These are phyloP conservation scores for Nymphalis io DNA, from an alignment of 1,140 invertebrate species.

Conservation along the genomic window DNA sequence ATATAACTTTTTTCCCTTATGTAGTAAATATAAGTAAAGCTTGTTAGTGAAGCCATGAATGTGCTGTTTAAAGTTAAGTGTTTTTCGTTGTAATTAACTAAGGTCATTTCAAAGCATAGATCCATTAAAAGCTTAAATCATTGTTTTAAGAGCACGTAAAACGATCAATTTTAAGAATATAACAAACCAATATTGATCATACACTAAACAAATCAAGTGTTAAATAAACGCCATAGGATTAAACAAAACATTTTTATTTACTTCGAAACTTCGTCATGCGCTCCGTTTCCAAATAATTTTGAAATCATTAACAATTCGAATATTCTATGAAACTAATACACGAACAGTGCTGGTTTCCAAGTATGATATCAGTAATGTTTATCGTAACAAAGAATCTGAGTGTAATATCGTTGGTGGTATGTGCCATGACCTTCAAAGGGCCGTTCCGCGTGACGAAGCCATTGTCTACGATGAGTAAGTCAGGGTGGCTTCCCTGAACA, in stretches of 20 bases:
- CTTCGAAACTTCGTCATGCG: not conserved
- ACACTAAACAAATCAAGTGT: conserved; percentile 3
- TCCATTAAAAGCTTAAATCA: not conserved
- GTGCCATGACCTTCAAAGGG: conserved; percentile 49
- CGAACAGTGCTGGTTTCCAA: conserved; percentile 1
- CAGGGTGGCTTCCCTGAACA: conserved; percentile 60
- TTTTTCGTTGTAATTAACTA: not conserved
- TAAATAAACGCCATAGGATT: not conserved
- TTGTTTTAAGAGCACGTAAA: not conserved
- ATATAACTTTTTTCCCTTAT: too few relatives aligned
- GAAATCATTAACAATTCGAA: conserved; percentile 9
- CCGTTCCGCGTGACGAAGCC: conserved; percentile 61
- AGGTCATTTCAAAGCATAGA: not conserved
- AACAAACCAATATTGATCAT: conserved; percentile 5
- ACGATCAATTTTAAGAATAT: conserved; percentile 3
- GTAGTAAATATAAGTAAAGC: not conserved
- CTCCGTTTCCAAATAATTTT: conserved; percentile 8
- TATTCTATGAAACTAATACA: conserved; percentile 21
- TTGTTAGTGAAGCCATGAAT: not conserved
- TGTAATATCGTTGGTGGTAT: conserved; percentile 36
- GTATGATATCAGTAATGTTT: conserved; percentile 9
- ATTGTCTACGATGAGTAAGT: conserved; percentile 73
- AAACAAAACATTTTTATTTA: conserved; percentile 2
- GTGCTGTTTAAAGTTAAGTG: not conserved
- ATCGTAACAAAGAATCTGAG: conserved; percentile 34